Evolutionary conservation across 1,140 invertebrate genomes (phyloP).

Genomic region (Solen grandis): DNA sequence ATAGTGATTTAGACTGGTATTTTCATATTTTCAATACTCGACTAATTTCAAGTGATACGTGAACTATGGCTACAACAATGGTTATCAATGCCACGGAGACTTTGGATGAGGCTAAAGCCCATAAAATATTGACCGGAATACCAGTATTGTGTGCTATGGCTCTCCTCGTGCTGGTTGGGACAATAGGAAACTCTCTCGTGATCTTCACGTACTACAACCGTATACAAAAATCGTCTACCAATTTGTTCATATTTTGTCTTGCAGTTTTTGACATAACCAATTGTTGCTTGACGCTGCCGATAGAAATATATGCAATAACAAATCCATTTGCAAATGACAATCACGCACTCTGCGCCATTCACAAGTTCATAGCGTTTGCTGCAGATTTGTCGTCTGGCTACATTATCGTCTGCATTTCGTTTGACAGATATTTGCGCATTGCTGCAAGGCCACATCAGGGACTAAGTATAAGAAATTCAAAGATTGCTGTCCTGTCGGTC

Average conservation of each 20-base stretch:
- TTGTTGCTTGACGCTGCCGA: conserved; percentile 11
- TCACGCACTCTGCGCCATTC: conserved; percentile 17
- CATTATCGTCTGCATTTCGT: conserved; percentile 49
- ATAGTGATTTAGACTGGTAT: too few species aligned
- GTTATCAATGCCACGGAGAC: too few species aligned
- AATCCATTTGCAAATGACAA: conserved; percentile 40
- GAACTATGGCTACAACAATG: too few species aligned
- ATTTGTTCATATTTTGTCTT: conserved; percentile 45
- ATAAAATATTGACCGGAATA: too few species aligned
- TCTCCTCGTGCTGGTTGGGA: conserved; percentile 10
- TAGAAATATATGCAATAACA: conserved; percentile 14
- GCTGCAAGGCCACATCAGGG: conserved; percentile 35
- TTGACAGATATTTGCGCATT: conserved; percentile 48
- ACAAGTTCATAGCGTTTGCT: conserved; percentile 15
- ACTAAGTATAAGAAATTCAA: conserved; percentile 30
- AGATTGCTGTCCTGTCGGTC: not conserved
- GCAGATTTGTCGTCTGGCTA: conserved; percentile 42
- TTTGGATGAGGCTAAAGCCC: too few species aligned
- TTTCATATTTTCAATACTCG: too few species aligned
- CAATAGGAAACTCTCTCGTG: conserved; percentile 34
- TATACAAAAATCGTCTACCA: conserved; percentile 40
- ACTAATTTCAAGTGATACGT: too few species aligned
- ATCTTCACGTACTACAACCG: conserved; percentile 38
- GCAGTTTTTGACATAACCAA: conserved; percentile 32
- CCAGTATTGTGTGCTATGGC: conserved; percentile 37